Percentiles rank a stretch among this genome's conserved stretches.
Evolutionary conservation across 2,113 vertebrate genomes (phyloP).

Genomic region (Potamarius usumacintae): DNA sequence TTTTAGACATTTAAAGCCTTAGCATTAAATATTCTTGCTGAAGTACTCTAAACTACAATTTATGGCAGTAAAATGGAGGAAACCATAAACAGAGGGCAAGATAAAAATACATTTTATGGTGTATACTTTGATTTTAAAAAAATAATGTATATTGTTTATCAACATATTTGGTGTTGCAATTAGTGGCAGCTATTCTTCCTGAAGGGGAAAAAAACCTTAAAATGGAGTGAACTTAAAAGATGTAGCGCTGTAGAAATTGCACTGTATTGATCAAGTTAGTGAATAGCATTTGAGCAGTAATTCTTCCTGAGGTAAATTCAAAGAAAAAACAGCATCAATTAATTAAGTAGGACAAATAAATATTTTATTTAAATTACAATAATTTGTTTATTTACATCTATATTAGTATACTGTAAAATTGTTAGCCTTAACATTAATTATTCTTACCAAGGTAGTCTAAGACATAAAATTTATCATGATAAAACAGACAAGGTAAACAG

Average conservation of each 20-base stretch:
- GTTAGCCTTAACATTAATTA: not conserved
- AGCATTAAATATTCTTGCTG: too few species aligned
- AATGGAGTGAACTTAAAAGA: not conserved
- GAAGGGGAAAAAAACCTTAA: too few species aligned
- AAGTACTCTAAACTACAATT: too few species aligned
- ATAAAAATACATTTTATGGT: not conserved
- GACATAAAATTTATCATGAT: not conserved
- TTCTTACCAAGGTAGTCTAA: not conserved
- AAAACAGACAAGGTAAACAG: not conserved
- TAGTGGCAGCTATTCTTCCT: not conserved
- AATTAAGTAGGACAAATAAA: not conserved
- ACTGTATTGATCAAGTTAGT: not conserved
- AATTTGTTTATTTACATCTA: not conserved
- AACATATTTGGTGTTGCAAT: not conserved
- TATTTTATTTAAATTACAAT: not conserved
- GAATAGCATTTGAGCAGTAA: not conserved
- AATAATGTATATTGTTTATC: not conserved
- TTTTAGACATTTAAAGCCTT: too few species aligned
- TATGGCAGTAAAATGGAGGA: too few species aligned
- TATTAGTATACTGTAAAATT: not conserved
- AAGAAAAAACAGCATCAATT: not conserved
- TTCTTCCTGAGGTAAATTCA: not conserved
- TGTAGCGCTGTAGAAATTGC: too few species aligned
- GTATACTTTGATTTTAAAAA: not conserved
- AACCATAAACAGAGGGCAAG: not conserved